Percentiles rank a stretch among this genome's conserved stretches.
phyloP scores from a whole-genome alignment of 2,888 invertebrate species.

The Dichetophora obliterata region DNA sequence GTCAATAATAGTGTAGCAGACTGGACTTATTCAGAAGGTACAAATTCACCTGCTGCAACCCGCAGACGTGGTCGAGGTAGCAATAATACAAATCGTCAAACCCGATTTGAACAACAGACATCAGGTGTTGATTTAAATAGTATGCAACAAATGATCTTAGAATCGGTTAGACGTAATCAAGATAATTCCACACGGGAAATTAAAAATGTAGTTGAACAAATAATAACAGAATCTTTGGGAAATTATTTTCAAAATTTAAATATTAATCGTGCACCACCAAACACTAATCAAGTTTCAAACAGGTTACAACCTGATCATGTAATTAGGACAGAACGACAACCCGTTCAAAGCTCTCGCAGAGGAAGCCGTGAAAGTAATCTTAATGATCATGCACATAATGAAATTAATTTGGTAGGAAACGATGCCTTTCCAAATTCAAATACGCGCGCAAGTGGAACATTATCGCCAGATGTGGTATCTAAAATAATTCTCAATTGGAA shows the following conservation, averaged over 20 bases:
- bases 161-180: neutral
- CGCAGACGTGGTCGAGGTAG: neutral
- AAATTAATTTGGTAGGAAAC: too few species aligned
- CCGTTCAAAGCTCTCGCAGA: too few species aligned
- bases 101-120: neutral
- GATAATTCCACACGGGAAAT: neutral
- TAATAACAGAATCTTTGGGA: neutral
- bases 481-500: conserved; percentile 39
- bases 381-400: too few species aligned
- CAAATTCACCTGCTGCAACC: neutral
- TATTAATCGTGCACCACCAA: neutral
- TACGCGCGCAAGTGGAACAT: too few species aligned
- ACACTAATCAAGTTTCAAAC: too few species aligned
- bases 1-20: neutral
- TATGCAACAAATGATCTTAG: neutral
- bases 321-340: too few species aligned
- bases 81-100: neutral
- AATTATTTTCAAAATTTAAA: neutral
- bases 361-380: too few species aligned
- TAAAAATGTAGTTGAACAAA: neutral
- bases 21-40: neutral
- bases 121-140: neutral
- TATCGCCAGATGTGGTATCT: neutral
- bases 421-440: too few species aligned
- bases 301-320: too few species aligned